Evolutionary conservation across 2,888 invertebrate species (phyloP).

Genomic region (Congeria kusceri): DNA sequence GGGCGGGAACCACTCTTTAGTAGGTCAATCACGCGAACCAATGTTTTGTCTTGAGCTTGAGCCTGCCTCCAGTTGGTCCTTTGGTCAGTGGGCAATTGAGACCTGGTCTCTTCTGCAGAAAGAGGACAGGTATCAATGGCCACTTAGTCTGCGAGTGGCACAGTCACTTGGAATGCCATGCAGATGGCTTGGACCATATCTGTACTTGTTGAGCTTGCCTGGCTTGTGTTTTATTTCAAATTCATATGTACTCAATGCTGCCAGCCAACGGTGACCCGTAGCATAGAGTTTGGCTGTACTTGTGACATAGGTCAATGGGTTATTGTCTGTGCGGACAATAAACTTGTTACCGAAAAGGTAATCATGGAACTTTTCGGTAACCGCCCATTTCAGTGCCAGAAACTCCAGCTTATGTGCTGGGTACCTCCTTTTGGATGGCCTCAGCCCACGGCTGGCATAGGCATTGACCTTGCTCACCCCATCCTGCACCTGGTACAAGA

Average conservation of each 20-base stretch:
- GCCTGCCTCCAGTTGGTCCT: background rate
- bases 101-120: conserved; percentile 3
- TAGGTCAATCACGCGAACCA: background rate
- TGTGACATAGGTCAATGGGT: conserved; percentile 14
- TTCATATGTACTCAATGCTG: conserved; percentile 4
- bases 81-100: background rate
- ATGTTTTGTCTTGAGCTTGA: background rate
- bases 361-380: conserved; percentile 44
- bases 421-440: conserved; percentile 33
- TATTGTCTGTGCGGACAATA: conserved; percentile 19
- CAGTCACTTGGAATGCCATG: background rate
- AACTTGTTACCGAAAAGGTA: conserved; percentile 15
- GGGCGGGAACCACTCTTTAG: background rate
- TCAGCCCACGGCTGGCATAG: conserved; percentile 43
- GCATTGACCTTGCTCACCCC: conserved; percentile 22
- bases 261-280: conserved; percentile 12
- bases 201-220: conserved; percentile 2
- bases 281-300: conserved; percentile 15
- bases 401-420: conserved; percentile 55
- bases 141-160: background rate
- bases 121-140: conserved; percentile 1
- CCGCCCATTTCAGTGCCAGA: conserved; percentile 50
- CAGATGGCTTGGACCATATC: conserved; percentile 15
- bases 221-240: background rate
- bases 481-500: conserved; percentile 43